phyloP scores from a whole-genome alignment of 2,797 vertebrate species.

The Etheostoma nigrum region DNA sequence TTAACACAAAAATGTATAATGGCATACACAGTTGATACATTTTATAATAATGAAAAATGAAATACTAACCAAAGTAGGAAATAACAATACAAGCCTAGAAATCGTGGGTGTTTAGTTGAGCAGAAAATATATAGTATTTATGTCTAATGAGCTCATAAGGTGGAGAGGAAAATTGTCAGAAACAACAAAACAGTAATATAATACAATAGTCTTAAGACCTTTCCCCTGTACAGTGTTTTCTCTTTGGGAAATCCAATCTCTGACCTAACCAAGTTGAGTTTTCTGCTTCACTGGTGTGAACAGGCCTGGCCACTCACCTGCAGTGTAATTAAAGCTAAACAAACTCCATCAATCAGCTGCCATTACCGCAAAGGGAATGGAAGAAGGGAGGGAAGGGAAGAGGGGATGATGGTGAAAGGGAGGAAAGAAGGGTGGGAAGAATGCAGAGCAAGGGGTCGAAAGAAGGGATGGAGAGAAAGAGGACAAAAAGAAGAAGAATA shows the following conservation, averaged over 20 bases:
- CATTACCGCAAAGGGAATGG: slow-evolving; percentile 70
- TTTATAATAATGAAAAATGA: not conserved
- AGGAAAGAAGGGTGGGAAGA: slow-evolving; percentile 11
- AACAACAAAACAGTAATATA: slow-evolving; percentile 61
- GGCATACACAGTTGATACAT: not conserved
- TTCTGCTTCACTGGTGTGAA: slow-evolving; percentile 85
- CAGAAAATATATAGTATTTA: slow-evolving; percentile 12
- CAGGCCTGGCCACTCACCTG: slow-evolving; percentile 84
- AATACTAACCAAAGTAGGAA: not conserved
- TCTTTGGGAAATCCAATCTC: slow-evolving; percentile 86
- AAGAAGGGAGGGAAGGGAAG: slow-evolving; percentile 4
- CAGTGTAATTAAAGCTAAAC: slow-evolving; percentile 89
- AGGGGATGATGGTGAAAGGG: slow-evolving; percentile 1
- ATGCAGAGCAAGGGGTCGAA: not conserved
- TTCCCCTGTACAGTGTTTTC: slow-evolving; percentile 72
- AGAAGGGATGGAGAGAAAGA: slow-evolving; percentile 23
- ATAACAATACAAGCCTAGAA: not conserved
- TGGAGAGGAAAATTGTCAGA: slow-evolving; percentile 25
- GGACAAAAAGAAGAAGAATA: slow-evolving; percentile 13
- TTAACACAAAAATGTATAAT: not conserved
- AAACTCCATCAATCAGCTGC: slow-evolving; percentile 88
- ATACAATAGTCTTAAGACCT: slow-evolving; percentile 62
- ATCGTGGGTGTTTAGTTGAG: not conserved
- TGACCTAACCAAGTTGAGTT: slow-evolving; percentile 85
- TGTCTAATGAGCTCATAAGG: slow-evolving; percentile 35